Conservation (phyloP, 2,888 invertebrate genomes). For the Diplolepis rosae region DNA sequence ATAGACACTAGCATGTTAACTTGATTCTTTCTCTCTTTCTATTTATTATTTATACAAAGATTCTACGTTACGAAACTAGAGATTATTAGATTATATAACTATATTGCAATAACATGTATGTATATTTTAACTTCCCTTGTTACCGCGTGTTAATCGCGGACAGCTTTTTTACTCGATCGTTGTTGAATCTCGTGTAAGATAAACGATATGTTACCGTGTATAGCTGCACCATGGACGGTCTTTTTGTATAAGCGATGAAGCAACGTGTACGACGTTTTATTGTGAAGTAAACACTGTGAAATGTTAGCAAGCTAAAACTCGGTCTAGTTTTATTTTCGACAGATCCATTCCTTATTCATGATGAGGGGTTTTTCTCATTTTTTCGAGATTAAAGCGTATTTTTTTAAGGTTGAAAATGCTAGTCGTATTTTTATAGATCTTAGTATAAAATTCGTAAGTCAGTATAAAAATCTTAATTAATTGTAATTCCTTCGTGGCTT, state of each 20-base stretch:
- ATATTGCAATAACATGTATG: constrained; percentile 68
- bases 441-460: not conserved
- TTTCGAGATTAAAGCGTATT: not conserved
- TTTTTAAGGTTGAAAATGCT: not conserved
- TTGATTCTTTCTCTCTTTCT: constrained; percentile 43
- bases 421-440: constrained; percentile 14
- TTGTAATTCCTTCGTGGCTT: not conserved
- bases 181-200: constrained; percentile 72
- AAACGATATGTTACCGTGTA: constrained; percentile 68
- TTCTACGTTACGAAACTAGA: constrained; percentile 69
- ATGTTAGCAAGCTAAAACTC: constrained; percentile 60
- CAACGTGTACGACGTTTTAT: constrained; percentile 62
- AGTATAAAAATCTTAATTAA: not conserved
- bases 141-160: constrained; percentile 67
- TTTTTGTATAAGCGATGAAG: constrained; percentile 66
- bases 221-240: constrained; percentile 64
- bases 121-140: constrained; percentile 70
- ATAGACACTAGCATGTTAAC: constrained; percentile 33
- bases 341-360: constrained; percentile 8
- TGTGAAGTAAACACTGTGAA: constrained; percentile 62
- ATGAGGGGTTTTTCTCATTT: not conserved
- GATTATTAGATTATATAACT: constrained; percentile 72
- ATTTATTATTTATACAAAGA: constrained; percentile 70
- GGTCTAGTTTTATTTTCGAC: constrained; percentile 6
- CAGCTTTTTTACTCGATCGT: constrained; percentile 72